Conservation (phyloP, 1,140 invertebrate species). For the Cydia amplana region DNA sequence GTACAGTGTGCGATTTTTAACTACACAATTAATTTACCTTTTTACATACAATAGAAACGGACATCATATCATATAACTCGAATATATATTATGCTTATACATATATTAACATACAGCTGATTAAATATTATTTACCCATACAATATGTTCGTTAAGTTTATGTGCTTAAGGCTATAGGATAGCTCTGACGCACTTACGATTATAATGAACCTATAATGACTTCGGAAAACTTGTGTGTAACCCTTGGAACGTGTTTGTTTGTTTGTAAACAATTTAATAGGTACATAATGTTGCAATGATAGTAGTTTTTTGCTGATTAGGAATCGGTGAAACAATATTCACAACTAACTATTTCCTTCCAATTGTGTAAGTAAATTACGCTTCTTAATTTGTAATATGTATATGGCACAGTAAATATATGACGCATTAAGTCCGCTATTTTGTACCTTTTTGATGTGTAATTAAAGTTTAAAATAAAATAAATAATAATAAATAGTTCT, state of each 20-base stretch:
- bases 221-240: background rate
- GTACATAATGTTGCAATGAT: background rate
- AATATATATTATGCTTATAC: background rate
- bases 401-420: no score
- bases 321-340: background rate
- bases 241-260: background rate
- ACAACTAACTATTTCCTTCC: background rate
- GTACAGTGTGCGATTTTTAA: no score
- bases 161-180: background rate
- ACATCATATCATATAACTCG: background rate
- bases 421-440: no score
- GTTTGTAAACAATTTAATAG: conserved; percentile 16
- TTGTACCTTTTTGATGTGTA: no score
- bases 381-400: no score
- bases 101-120: conserved; percentile 22
- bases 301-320: conserved; percentile 1
- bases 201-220: conserved; percentile 12
- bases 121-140: conserved; percentile 17
- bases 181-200: conserved; percentile 17
- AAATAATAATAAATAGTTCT: no score
- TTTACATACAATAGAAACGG: no score
- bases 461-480: no score
- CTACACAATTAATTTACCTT: no score
- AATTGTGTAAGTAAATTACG: no score
- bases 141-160: conserved; percentile 29